Conservation (phyloP, 2,113 vertebrate genomes). For the Chaetodon trifascialis region DNA sequence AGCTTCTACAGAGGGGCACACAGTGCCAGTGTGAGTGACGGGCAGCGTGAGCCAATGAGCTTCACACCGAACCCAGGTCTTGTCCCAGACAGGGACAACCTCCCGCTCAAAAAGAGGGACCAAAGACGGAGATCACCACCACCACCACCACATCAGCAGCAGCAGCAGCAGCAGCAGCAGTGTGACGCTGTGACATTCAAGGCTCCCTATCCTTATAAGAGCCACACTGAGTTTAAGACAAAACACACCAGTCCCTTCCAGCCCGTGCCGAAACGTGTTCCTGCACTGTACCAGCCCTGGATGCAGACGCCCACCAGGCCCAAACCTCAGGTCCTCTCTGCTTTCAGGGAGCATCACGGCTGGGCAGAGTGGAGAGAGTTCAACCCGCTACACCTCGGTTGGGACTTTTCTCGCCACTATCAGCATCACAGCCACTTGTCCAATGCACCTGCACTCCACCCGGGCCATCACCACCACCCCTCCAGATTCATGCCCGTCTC, state of each 20-base stretch:
- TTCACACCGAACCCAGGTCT: conserved; percentile 60
- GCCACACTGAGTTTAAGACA: conserved; percentile 53
- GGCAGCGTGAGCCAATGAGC: conserved; percentile 70
- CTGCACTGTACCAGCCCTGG: conserved; percentile 76
- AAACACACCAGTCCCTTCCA: conserved; percentile 60
- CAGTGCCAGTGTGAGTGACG: conserved; percentile 46
- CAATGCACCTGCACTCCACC: conserved; percentile 26
- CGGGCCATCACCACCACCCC: conserved; percentile 21
- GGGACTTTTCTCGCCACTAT: conserved; percentile 56
- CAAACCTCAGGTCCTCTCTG: conserved; percentile 59
- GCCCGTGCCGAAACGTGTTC: conserved; percentile 55
- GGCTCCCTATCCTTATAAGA: conserved; percentile 79
- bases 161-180: conserved; percentile 57
- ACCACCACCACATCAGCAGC: conserved; percentile 37
- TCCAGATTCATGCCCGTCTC: conserved; percentile 44
- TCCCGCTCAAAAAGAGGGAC: conserved; percentile 82
- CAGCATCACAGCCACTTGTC: conserved; percentile 48
- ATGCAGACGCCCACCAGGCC: conserved; percentile 56
- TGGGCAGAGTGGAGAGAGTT: conserved; percentile 67
- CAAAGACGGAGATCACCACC: conserved; percentile 55
- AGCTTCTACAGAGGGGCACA: conserved; percentile 38
- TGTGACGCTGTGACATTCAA: conserved; percentile 78
- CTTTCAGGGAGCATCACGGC: conserved; percentile 62
- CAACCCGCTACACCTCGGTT: conserved; percentile 38
- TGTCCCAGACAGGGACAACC: conserved; percentile 69